Evolutionary conservation across 2,797 vertebrate species (phyloP).

Genomic region (Harpagifer antarcticus): DNA sequence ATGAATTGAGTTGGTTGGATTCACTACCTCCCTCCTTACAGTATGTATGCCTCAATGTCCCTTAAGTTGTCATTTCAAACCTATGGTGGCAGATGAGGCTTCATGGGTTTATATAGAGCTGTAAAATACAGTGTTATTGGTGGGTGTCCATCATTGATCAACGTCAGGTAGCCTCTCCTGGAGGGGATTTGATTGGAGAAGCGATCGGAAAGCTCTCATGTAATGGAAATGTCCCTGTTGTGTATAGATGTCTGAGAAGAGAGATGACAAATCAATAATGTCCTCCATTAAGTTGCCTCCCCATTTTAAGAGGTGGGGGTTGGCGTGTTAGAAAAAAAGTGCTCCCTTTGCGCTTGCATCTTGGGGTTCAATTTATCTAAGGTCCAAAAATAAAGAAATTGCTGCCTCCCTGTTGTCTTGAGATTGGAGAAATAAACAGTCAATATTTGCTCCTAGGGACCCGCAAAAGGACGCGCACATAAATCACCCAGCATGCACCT

Average conservation of each 20-base stretch:
- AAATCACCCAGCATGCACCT: constrained; percentile 88
- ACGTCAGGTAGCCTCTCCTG: constrained; percentile 46
- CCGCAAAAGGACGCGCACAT: constrained; percentile 78
- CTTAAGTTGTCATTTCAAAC: background rate
- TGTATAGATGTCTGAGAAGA: constrained; percentile 70
- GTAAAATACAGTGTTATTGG: constrained; percentile 16
- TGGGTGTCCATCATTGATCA: constrained; percentile 51
- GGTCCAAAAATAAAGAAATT: constrained; percentile 84
- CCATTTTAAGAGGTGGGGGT: constrained; percentile 44
- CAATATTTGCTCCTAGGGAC: constrained; percentile 86
- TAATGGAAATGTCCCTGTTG: constrained; percentile 76
- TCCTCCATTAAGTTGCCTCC: constrained; percentile 68
- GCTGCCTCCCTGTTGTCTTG: constrained; percentile 82
- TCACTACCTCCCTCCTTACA: background rate
- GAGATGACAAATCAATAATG: constrained; percentile 82
- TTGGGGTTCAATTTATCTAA: constrained; percentile 84
- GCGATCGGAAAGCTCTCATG: constrained; percentile 52
- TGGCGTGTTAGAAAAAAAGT: constrained; percentile 53
- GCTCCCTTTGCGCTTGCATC: constrained; percentile 82
- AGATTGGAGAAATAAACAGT: constrained; percentile 85
- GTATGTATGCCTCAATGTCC: background rate
- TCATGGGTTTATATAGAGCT: background rate
- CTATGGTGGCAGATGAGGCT: background rate
- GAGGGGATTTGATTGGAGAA: constrained; percentile 28
- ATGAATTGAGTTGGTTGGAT: background rate